Base-by-base conservation (phyloP, 2,888 invertebrate genomes). In the Yponomeuta malinellus region DNA sequence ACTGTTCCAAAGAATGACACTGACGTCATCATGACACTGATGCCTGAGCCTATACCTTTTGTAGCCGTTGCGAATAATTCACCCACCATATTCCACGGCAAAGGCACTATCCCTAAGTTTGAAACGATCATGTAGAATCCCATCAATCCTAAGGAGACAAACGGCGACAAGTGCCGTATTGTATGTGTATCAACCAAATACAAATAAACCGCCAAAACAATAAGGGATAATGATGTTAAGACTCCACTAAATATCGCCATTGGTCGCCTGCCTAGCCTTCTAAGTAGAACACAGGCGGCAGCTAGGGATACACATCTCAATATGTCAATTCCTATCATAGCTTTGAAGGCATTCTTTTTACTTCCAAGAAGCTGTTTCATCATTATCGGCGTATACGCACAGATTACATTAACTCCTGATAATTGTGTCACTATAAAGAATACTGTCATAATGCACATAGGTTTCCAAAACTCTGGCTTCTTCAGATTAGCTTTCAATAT, bases 71-170 rank as follows among this genome's bases (percentile, higher is more conserved):
- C 93, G 78, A 95, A 96, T 8, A 96, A 84, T 84, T 96, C 96
- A 0, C 95, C 95, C 48, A 95, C 94, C 93, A 96, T 94, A 72
- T 95, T 94, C 94, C 96, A 96, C 0, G 96, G 96, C 70, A 96
- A 78, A 0, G 95, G 94, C 15, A 94, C 88, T 70, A 95, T 86
- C 8, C 96, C 95, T 71, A 94, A 83, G 72, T 93, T 92, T 6
- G 94, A 93, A 70, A 94, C 93, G 10, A 93, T 85, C 52, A 94
- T 94, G 75, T 95, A 95, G 23, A 89, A 79, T 74, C 94, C 84
- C 80, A 94, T 85, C 77, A 93, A 81, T 75, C 93, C 81, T 83
- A 94, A 78, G 0, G 93, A 89, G 75, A 89, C 79, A 64, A 85
- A 78, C 63, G 88, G 83, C 15, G 85, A 86, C 52, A 85, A 77